Evolutionary conservation across 2,797 vertebrate genomes (phyloP).

Genomic region (Sebastes itinus): DNA sequence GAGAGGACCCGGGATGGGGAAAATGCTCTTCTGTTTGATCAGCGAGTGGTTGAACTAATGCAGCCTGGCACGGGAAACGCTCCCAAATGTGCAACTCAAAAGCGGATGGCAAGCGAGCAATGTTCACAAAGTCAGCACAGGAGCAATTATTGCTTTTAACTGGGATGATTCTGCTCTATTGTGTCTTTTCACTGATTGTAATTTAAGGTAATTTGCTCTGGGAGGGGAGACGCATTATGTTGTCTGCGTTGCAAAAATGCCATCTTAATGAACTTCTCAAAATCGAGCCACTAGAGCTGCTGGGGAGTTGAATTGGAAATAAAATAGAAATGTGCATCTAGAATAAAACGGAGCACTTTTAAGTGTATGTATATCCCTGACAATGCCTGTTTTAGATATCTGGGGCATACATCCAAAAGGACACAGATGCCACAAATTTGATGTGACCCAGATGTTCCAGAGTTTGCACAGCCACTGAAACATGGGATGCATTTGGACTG

Average conservation of each 20-base stretch:
- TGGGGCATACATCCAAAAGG: constrained; percentile 58
- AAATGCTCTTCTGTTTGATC: constrained; percentile 33
- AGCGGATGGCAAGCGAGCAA: background rate
- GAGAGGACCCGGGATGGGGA: constrained; percentile 3
- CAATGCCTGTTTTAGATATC: constrained; percentile 32
- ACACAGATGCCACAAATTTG: constrained; percentile 71
- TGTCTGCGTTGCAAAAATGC: constrained; percentile 16
- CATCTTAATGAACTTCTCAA: constrained; percentile 32
- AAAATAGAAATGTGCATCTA: background rate
- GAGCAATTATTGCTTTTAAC: constrained; percentile 51
- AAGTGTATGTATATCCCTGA: constrained; percentile 14
- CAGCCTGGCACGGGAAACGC: constrained; percentile 28
- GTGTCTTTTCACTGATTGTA: constrained; percentile 35
- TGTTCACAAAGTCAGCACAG: constrained; percentile 22
- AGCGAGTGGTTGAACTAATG: constrained; percentile 16
- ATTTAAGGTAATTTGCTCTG: constrained; percentile 51
- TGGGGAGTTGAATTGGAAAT: background rate
- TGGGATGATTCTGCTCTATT: constrained; percentile 30
- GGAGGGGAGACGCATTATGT: constrained; percentile 1
- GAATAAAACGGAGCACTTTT: background rate
- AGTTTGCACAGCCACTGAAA: constrained; percentile 62
- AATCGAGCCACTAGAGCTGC: background rate
- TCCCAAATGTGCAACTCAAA: constrained; percentile 25
- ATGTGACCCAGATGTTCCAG: constrained; percentile 69
- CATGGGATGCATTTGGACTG: constrained; percentile 62